These are phyloP conservation scores for Tapera naevia DNA, from an alignment of 2,797 vertebrate genomes.

Conservation along the genomic window DNA sequence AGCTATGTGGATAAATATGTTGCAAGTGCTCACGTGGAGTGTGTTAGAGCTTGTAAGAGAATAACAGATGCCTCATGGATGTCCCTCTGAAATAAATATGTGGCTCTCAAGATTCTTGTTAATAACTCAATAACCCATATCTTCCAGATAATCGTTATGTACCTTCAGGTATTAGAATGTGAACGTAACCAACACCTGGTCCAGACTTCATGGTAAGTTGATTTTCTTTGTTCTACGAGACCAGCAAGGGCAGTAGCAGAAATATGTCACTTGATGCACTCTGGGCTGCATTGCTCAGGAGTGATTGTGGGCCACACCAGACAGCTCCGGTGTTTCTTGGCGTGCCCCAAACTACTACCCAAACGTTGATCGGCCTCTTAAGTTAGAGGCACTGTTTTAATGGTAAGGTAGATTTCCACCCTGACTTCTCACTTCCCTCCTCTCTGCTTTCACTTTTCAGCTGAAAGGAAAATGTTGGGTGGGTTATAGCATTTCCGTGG, in stretches of 20 bases:
- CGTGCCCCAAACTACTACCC: conserved; percentile 60
- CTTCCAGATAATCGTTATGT: conserved; percentile 91
- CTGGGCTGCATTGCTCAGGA: conserved; percentile 66
- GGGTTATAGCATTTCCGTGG: neutral
- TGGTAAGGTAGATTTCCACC: conserved; percentile 75
- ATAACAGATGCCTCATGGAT: conserved; percentile 55
- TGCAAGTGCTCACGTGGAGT: neutral
- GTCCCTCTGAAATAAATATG: conserved; percentile 49
- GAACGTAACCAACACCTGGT: conserved; percentile 87
- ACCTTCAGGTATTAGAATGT: conserved; percentile 90
- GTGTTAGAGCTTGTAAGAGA: neutral
- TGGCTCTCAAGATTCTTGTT: conserved; percentile 55
- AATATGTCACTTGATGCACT: conserved; percentile 74
- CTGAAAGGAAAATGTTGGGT: neutral
- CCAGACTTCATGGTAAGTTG: conserved; percentile 89
- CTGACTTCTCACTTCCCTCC: conserved; percentile 27
- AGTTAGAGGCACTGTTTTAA: conserved; percentile 64
- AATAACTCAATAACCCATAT: conserved; percentile 78
- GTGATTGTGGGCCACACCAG: conserved; percentile 49
- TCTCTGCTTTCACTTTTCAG: conserved; percentile 8
- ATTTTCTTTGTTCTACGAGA: conserved; percentile 73
- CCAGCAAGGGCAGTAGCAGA: conserved; percentile 79
- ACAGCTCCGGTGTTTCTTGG: conserved; percentile 63
- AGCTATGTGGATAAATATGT: neutral
- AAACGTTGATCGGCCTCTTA: conserved; percentile 66